Evolutionary conservation across 2,797 vertebrate species (phyloP).

Genomic region (Coreius guichenoti): DNA sequence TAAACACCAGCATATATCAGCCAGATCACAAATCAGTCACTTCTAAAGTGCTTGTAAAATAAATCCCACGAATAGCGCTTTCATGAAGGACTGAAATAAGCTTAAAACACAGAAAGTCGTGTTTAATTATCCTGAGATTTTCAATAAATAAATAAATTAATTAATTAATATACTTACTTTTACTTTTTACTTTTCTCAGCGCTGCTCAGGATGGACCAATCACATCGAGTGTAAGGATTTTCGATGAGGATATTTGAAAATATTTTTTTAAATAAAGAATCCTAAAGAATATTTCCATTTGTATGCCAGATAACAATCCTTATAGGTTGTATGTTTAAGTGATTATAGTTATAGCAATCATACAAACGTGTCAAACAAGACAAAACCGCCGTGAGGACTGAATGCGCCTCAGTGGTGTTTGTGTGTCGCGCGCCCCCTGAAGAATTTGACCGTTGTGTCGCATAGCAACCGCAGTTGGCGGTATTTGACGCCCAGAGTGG

Average conservation of each 20-base stretch:
- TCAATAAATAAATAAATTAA: too few relatives aligned
- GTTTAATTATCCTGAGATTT: too few relatives aligned
- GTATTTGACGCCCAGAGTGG: neutral
- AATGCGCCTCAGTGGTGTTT: neutral
- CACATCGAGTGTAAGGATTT: neutral
- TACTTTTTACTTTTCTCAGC: neutral
- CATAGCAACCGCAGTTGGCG: constrained; percentile 4
- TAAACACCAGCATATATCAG: neutral
- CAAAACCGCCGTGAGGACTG: neutral
- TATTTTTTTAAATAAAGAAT: neutral
- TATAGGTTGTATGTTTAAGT: neutral
- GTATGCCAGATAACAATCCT: neutral
- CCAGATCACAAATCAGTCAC: too few relatives aligned
- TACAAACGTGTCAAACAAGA: neutral
- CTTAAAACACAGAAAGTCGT: too few relatives aligned
- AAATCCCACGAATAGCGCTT: too few relatives aligned
- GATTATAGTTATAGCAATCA: neutral
- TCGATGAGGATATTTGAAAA: neutral
- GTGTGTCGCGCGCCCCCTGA: neutral
- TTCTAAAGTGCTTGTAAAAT: too few relatives aligned
- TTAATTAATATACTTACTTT: too few relatives aligned
- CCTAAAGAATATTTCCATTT: too few relatives aligned
- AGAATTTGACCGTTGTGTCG: neutral
- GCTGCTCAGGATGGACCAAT: neutral
- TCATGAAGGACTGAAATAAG: too few relatives aligned